Base-by-base conservation (phyloP, 1,140 invertebrate genomes). In the Phenacoccus solenopsis region DNA sequence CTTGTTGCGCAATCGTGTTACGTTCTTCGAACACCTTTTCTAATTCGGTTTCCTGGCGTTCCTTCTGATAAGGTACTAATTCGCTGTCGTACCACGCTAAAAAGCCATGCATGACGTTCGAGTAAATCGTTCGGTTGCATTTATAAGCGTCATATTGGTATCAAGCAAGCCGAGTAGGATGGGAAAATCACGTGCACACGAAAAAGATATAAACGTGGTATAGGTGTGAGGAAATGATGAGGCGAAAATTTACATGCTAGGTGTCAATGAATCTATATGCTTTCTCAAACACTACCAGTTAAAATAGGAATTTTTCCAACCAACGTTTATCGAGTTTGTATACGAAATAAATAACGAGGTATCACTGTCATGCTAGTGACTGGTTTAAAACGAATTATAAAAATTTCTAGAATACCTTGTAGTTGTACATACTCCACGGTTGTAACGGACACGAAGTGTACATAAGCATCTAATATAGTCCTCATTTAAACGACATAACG, bases 31-130 rank as follows among this genome's bases (percentile, higher is more conserved):
- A 94, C 25, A 91, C 86, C 78, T 87, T 87, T 76, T 93, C 90
- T 71, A 94, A 80, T 80, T 95, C 93, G 67, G 87, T 90, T 75
- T 90, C 89, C 80, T 88, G 83, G 1, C 91, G 85, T 76, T 91
- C 89, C 76, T 87, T 83, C 79, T 94, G 91, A 78, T 93, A 94
- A 77, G 86, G 85, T 73, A 87, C 84, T 75, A 92, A 84, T 77
- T 90, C 91, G 77, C 85, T 85, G 83, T 96, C 93, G 81, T 96
- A 95, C 92, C 93, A 95, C 70, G 93, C 93, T 95, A 71, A 32
- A 72, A 64, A 32, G 13, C 5, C 5, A 16, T 3, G 2, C 38
- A 49, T 49, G 30, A 7, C 30, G 30, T 32, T 32, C 5, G 30
- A 32, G 13, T 7, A 32, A 32, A 32, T 5, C 30, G n/a, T n/a